Evolutionary conservation across 1,140 invertebrate genomes (phyloP).

Genomic region (Pristionchus pacificus): DNA sequence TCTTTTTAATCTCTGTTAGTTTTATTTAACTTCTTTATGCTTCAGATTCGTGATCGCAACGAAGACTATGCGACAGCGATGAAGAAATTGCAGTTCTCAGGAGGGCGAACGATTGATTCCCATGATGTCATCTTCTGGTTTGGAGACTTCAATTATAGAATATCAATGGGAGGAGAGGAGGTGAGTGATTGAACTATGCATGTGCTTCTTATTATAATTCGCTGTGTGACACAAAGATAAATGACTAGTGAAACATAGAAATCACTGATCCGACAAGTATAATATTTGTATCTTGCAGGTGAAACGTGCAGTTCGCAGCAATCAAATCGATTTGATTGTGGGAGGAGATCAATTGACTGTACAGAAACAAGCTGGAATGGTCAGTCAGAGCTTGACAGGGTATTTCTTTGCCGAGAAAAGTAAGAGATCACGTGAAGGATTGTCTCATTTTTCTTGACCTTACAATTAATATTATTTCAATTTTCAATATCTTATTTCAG

Average conservation of each 20-base stretch:
- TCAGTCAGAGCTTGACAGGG: conserved; percentile 36
- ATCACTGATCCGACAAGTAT: too few relatives aligned
- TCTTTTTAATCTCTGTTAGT: too few relatives aligned
- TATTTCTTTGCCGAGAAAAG: too few relatives aligned
- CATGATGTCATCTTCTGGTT: conserved; percentile 99
- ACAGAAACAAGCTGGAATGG: conserved; percentile 60
- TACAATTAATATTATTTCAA: neutral
- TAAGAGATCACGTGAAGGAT: neutral
- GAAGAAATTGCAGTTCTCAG: conserved; percentile 84
- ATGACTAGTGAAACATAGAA: too few relatives aligned
- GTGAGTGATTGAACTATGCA: too few relatives aligned
- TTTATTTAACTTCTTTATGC: too few relatives aligned
- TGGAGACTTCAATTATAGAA: conserved; percentile 98
- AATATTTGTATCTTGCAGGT: conserved; percentile 65
- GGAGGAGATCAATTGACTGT: conserved; percentile 81
- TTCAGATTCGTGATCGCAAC: conserved; percentile 73
- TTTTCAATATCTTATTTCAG: conserved; percentile 63
- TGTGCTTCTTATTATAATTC: too few relatives aligned
- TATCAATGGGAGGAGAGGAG: conserved; percentile 84
- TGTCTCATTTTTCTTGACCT: neutral
- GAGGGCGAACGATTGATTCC: conserved; percentile 80
- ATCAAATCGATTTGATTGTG: conserved; percentile 75
- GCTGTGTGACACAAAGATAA: too few relatives aligned
- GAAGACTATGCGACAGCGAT: conserved; percentile 92
- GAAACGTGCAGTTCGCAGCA: conserved; percentile 74